Evolutionary conservation across 2,797 vertebrate species (phyloP).

Genomic region (Natrix natrix): DNA sequence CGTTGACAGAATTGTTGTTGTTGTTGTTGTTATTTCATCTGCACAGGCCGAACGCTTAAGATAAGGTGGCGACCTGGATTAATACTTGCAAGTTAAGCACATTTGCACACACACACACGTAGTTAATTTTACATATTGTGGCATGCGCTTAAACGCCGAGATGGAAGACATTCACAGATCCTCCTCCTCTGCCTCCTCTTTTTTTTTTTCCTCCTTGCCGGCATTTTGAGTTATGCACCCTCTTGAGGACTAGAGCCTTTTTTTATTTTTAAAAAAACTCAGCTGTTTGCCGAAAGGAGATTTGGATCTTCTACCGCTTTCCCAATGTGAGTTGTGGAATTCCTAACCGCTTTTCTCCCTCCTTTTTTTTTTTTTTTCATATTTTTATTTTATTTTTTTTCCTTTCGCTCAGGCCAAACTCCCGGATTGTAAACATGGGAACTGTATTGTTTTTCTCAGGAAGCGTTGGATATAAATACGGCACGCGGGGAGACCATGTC

Average conservation of each 20-base stretch:
- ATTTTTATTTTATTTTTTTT: neutral
- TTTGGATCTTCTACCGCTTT: neutral
- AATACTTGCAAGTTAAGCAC: neutral
- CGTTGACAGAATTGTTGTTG: neutral
- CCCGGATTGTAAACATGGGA: conserved; percentile 68
- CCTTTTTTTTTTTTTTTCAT: neutral
- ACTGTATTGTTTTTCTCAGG: conserved; percentile 96
- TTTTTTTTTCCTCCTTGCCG: neutral
- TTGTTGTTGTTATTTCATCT: neutral
- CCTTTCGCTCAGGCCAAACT: neutral
- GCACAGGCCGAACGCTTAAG: neutral
- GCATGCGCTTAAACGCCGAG: neutral
- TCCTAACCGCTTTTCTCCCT: neutral
- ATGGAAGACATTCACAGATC: no score
- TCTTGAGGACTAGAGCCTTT: neutral
- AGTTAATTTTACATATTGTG: conserved; percentile 6
- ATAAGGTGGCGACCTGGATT: neutral
- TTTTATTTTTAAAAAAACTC: neutral
- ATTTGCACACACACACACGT: neutral
- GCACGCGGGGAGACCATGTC: conserved; percentile 92
- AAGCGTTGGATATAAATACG: conserved; percentile 94
- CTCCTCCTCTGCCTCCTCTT: no score
- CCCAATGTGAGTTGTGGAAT: neutral
- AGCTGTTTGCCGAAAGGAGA: neutral
- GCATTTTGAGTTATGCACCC: neutral